A percentile compares a stretch with the other conserved stretches of the same genome.
Conservation (phyloP, 92 coral and sea anemone species). For the Palythoa grandis region DNA sequence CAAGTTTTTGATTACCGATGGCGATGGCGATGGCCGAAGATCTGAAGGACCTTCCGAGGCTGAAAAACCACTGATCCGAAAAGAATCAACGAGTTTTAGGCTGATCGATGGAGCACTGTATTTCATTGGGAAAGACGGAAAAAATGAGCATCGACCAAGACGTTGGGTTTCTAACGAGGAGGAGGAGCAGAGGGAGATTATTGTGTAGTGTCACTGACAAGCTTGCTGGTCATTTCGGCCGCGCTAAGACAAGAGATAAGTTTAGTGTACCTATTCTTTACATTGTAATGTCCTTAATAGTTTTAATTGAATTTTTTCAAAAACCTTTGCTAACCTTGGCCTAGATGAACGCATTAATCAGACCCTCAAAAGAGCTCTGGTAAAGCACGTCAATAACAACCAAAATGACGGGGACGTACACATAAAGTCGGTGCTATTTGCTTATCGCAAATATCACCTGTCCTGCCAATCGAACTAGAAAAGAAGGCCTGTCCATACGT, state of each 20-base stretch:
- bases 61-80: background rate
- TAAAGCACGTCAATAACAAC: slow-evolving; percentile 58
- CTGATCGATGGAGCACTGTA: background rate
- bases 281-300: too few species aligned
- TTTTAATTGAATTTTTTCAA: too few species aligned
- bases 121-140: slow-evolving; percentile 3
- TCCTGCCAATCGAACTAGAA: slow-evolving; percentile 56
- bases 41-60: too few species aligned
- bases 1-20: too few species aligned
- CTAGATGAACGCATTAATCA: slow-evolving; percentile 59
- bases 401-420: slow-evolving; percentile 68
- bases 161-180: slow-evolving; percentile 29
- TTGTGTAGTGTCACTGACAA: slow-evolving; percentile 45
- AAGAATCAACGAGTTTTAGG: slow-evolving; percentile 7
- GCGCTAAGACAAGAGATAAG: slow-evolving; percentile 58
- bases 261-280: slow-evolving; percentile 13
- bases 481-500: slow-evolving; percentile 42
- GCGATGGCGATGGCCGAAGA: too few species aligned
- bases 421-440: slow-evolving; percentile 56
- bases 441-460: slow-evolving; percentile 50
- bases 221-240: slow-evolving; percentile 52
- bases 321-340: too few species aligned
- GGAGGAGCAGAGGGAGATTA: slow-evolving; percentile 22
- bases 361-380: slow-evolving; percentile 57
- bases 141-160: slow-evolving; percentile 5